Percentiles rank a stretch among this genome's conserved stretches.
Conservation (phyloP, 2,113 vertebrate genomes). For the Saccopteryx bilineata region DNA sequence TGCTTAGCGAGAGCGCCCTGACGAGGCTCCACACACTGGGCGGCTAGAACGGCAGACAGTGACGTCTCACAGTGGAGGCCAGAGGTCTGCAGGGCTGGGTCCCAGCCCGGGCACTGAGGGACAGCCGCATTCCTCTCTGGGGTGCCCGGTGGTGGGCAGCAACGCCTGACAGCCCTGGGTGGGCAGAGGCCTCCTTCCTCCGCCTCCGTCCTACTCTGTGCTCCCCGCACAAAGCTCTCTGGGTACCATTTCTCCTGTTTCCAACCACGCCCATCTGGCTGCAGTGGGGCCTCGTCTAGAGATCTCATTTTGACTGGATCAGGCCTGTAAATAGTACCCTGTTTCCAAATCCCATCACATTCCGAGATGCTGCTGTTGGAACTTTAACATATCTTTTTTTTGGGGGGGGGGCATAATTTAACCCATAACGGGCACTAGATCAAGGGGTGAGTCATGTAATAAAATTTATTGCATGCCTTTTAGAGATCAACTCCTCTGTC, state of each 20-base stretch:
- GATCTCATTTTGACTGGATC: background rate
- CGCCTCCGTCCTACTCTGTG: background rate
- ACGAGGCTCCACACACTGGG: rapidly evolving
- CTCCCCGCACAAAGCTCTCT: background rate
- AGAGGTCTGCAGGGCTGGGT: background rate
- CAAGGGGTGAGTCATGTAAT: background rate
- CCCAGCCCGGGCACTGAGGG: background rate
- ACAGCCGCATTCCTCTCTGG: background rate
- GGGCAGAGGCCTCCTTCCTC: background rate
- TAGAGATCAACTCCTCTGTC: background rate
- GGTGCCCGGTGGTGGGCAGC: background rate
- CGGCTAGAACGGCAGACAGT: no score
- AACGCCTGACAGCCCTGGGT: rapidly evolving
- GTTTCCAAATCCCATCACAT: background rate
- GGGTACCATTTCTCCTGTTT: background rate
- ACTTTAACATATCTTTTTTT: background rate
- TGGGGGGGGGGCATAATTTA: background rate
- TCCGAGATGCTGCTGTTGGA: background rate
- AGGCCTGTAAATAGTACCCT: background rate
- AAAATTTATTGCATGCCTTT: background rate
- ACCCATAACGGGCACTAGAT: background rate
- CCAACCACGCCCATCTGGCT: background rate
- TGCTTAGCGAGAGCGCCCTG: background rate
- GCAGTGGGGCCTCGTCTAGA: no score
- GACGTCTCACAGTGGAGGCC: background rate